Percentiles rank a stretch among this genome's conserved stretches.
Conservation (phyloP, 2,797 vertebrate species). For the Myotis planiceps region DNA sequence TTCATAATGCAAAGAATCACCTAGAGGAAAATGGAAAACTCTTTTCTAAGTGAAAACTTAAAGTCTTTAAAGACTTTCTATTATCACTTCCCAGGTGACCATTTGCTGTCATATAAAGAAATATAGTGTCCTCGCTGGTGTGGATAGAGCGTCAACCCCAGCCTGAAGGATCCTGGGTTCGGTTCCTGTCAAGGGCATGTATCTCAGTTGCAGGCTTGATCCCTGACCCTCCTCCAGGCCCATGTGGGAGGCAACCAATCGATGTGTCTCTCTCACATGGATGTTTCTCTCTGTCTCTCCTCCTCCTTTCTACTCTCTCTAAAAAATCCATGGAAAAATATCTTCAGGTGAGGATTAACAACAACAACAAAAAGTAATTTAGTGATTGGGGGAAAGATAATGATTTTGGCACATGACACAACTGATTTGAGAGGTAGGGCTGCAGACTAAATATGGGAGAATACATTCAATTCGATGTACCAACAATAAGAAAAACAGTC, state of each 20-base stretch:
- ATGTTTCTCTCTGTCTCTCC: too few relatives aligned
- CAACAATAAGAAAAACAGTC: not conserved
- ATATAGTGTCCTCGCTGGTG: not conserved
- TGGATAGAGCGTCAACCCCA: too few relatives aligned
- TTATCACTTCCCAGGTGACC: not conserved
- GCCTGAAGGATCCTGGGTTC: too few relatives aligned
- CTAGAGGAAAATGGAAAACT: not conserved
- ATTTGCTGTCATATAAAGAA: not conserved
- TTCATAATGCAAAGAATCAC: not conserved
- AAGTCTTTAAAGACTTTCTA: not conserved
- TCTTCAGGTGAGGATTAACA: too few relatives aligned
- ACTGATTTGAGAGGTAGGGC: not conserved
- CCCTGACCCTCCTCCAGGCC: too few relatives aligned
- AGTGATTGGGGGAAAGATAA: not conserved
- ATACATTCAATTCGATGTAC: not conserved
- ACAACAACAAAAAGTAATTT: not conserved
- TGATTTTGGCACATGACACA: not conserved
- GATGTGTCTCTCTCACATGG: too few relatives aligned
- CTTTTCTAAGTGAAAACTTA: constrained; percentile 19
- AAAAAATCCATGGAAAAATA: too few relatives aligned
- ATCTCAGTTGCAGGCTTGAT: too few relatives aligned
- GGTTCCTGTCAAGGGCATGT: too few relatives aligned
- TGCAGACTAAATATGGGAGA: not conserved
- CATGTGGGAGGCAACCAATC: too few relatives aligned
- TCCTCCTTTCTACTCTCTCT: too few relatives aligned